Evolutionary conservation across 2,797 vertebrate genomes (phyloP).

Genomic region (Sylvilagus floridanus): DNA sequence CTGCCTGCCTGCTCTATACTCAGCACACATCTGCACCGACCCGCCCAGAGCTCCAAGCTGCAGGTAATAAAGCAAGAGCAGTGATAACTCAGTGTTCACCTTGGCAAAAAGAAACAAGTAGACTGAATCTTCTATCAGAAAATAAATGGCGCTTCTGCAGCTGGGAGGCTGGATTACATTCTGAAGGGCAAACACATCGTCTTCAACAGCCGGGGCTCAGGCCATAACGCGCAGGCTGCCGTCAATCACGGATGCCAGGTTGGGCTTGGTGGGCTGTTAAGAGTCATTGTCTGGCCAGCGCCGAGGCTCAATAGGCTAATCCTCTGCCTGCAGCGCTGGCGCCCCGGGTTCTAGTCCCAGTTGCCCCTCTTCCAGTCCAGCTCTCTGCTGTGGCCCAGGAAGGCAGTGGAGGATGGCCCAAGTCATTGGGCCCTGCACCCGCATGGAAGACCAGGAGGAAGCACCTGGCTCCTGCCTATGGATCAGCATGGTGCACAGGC

Average conservation of each 20-base stretch:
- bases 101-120: slow-evolving; percentile 59
- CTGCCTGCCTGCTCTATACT: neutral
- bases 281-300: neutral
- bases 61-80: neutral
- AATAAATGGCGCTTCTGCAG: slow-evolving; percentile 66
- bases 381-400: too few species aligned
- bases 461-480: too few species aligned
- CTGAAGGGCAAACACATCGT: slow-evolving; percentile 57
- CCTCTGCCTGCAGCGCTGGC: too few species aligned
- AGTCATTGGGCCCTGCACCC: too few species aligned
- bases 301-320: too few species aligned
- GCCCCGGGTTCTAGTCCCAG: too few species aligned
- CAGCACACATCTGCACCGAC: slow-evolving; percentile 4
- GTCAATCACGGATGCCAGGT: neutral
- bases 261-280: too few species aligned
- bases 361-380: too few species aligned
- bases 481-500: too few species aligned
- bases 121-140: slow-evolving; percentile 52
- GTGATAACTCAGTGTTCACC: slow-evolving; percentile 58
- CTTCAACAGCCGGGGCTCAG: fast-evolving
- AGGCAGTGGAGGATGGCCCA: too few species aligned
- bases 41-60: neutral
- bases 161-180: neutral
- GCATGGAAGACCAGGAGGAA: too few species aligned
- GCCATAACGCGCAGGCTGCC: neutral